Evolutionary conservation across 2,888 invertebrate species (phyloP), one percentile per base, ranked within the genome.

Genomic region (Periphyllus acericola): DNA sequence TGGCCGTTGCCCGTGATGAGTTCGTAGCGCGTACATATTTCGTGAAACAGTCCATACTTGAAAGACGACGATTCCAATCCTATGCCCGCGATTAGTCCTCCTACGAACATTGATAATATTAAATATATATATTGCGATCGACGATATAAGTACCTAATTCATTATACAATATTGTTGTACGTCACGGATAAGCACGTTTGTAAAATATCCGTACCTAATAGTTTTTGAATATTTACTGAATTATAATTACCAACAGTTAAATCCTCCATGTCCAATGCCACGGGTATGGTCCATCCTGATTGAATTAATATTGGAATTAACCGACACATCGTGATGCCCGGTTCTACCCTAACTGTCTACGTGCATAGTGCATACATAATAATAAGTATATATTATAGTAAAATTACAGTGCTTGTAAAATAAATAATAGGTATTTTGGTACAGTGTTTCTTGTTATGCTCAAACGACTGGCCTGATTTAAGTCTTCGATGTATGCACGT

Each of bases 21-120:
- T 91, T 97, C 96, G 90, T 94, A 96, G 40, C 95, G 93, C 34
- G 93, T 91, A 91, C 96, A 96, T 89, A 94, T 95, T 91, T 96
- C 95, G 91, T 96, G 96, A 92, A 96, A 96, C 82, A 97, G 92
- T 0, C 96, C 96, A 91, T 94, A 93, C 89, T 94, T 93, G 91
- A 96, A 96, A 0, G 96, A 96, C 0, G 95, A 94, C 0, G 96
- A 95, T 92, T 96, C 96, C 87, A 97, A 94, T 0, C 96, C 96
- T 5, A 95, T 96, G 75, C 96, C 96, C 95, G 95, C 96, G 34
- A 96, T 94, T 89, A 96, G 92, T 0, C 96, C 96, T 52, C 96
- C 93, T 93, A 89, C 36, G 6, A 36, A 36, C 36, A 36, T 36
- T 36, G 36, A 6, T 36, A 19, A 90, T 88, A 72, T 66, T 21